A percentile compares a stretch with the other conserved stretches of the same genome.
Evolutionary conservation across 2,113 vertebrate species (phyloP).

Genomic region (Oryctolagus cuniculus): DNA sequence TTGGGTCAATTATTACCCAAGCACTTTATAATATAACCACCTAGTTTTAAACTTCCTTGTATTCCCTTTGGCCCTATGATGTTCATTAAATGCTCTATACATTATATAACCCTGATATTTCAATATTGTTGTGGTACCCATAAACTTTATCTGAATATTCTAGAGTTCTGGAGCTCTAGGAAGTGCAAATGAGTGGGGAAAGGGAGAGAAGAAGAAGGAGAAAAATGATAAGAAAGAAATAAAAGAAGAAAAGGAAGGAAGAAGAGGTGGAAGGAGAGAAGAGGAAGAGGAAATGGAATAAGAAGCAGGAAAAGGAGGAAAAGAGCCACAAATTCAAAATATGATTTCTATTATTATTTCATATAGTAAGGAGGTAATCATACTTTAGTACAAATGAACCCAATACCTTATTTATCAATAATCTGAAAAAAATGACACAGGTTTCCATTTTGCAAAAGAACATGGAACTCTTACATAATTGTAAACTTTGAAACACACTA

Average conservation of each 20-base stretch:
- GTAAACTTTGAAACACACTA: slow-evolving; percentile 38
- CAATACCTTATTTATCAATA: slow-evolving; percentile 28
- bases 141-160: slow-evolving; percentile 8
- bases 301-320: not conserved
- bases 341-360: not conserved
- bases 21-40: not conserved
- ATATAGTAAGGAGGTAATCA: not conserved
- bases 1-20: slow-evolving; percentile 18
- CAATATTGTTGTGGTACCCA: not conserved
- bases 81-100: not conserved
- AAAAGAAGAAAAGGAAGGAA: not conserved
- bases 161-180: not conserved
- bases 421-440: slow-evolving; percentile 16
- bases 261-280: not conserved
- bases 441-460: slow-evolving; percentile 17
- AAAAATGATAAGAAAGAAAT: too few relatives aligned
- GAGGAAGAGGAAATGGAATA: not conserved
- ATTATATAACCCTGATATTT: not conserved
- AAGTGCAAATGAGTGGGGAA: not conserved
- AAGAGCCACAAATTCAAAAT: not conserved
- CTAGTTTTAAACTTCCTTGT: slow-evolving; percentile 12
- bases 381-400: slow-evolving; percentile 36
- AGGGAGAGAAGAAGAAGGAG: not conserved
- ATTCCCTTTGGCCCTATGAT: not conserved
- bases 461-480: not conserved